Percentiles rank a stretch among this genome's conserved stretches.
Evolutionary conservation across 2,888 invertebrate species (phyloP).

Genomic region (Oscheius sp.): DNA sequence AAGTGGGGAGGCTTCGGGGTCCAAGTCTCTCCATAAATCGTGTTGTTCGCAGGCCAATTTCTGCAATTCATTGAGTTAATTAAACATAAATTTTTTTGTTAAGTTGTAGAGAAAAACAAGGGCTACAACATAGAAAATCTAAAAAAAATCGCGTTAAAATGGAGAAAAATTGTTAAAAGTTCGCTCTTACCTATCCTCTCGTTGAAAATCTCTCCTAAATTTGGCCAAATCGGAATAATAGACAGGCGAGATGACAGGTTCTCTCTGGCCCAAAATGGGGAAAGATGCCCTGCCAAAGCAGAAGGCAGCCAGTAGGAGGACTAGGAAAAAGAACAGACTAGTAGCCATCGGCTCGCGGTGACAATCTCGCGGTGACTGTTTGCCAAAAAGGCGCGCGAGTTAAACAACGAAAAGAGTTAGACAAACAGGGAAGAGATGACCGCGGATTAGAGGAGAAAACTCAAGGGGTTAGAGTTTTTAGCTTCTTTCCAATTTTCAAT

Average conservation of each 20-base stretch:
- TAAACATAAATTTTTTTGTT: no score
- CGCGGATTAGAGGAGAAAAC: constrained; percentile 1
- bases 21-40: constrained; percentile 15
- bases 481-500: not conserved
- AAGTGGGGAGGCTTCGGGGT: not conserved
- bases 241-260: not conserved
- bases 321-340: not conserved
- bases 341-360: constrained; percentile 26
- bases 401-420: constrained; percentile 23
- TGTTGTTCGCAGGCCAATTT: no score
- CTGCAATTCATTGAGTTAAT: no score
- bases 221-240: constrained; percentile 14
- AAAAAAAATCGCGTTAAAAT: no score
- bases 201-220: not conserved
- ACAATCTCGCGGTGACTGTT: constrained; percentile 19
- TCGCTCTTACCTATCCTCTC: not conserved
- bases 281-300: not conserved
- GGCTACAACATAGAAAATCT: not conserved
- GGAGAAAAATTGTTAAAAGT: not conserved
- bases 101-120: not conserved
- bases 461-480: not conserved
- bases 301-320: not conserved
- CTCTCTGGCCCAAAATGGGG: not conserved
- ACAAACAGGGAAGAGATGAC: constrained; percentile 15
- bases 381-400: constrained; percentile 23